phyloP scores from a whole-genome alignment of 2,888 invertebrate species.

The Gonocerus acuteangulatus region DNA sequence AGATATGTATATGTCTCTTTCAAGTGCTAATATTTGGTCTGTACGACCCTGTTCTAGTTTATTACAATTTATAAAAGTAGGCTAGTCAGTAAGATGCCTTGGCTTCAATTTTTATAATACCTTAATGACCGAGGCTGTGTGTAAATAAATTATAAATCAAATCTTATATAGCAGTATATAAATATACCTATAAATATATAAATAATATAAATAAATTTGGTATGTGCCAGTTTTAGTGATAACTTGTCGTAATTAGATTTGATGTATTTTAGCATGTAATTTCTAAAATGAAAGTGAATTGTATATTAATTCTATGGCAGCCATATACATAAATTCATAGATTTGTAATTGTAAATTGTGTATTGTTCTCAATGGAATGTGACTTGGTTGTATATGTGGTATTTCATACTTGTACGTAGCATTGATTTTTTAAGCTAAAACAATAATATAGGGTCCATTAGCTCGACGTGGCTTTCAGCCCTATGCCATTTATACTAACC shows the following conservation, averaged over 20 bases:
- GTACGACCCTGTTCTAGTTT: constrained; percentile 1
- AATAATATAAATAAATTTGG: constrained; percentile 25
- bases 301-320: constrained; percentile 22
- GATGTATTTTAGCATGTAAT: constrained; percentile 27
- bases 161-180: constrained; percentile 26
- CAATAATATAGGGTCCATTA: constrained; percentile 2
- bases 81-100: constrained; percentile 28
- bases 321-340: constrained; percentile 9
- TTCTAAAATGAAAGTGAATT: constrained; percentile 2
- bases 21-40: background rate
- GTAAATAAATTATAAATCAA: constrained; percentile 34
- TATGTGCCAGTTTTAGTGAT: constrained; percentile 35
- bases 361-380: constrained; percentile 8
- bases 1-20: background rate
- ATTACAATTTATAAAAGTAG: constrained; percentile 18
- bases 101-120: constrained; percentile 25
- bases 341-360: constrained; percentile 26
- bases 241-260: constrained; percentile 25
- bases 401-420: background rate
- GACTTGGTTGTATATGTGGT: constrained; percentile 25
- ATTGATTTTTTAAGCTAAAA: background rate
- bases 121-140: constrained; percentile 34
- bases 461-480: background rate
- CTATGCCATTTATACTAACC: constrained; percentile 17
- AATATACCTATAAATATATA: constrained; percentile 25